These are phyloP conservation scores for Aplysia californica DNA, from an alignment of 1,140 invertebrate species.

Conservation along the genomic window DNA sequence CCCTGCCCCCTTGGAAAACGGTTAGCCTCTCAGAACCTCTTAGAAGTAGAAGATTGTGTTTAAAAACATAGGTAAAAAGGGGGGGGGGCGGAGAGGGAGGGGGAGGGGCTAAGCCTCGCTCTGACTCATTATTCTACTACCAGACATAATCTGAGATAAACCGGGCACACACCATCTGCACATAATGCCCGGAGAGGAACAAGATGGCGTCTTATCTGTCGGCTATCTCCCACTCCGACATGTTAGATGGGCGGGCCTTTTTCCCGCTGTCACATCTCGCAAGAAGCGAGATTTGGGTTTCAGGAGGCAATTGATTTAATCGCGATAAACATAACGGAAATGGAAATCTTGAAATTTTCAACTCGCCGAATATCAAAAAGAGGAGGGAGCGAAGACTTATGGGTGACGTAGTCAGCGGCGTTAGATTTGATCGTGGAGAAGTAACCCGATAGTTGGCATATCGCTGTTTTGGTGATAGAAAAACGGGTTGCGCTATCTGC, in stretches of 20 bases:
- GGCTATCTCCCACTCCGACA: slow-evolving; percentile 9
- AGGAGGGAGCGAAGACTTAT: slow-evolving; percentile 11
- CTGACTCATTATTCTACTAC: slow-evolving; percentile 7
- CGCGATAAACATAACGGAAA: slow-evolving; percentile 24
- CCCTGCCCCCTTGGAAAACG: too few relatives aligned
- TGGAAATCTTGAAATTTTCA: slow-evolving; percentile 25
- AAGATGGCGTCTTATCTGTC: slow-evolving; percentile 12
- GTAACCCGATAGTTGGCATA: slow-evolving; percentile 13
- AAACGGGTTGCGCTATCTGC: slow-evolving; percentile 4
- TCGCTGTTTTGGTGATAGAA: slow-evolving; percentile 23
- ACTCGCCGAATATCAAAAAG: slow-evolving; percentile 15
- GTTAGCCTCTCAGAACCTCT: too few relatives aligned
- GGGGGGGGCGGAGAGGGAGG: too few relatives aligned
- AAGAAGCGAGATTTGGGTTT: slow-evolving; percentile 21
- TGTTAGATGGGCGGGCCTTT: slow-evolving; percentile 17
- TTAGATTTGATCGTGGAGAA: slow-evolving; percentile 9
- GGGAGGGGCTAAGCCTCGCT: too few relatives aligned
- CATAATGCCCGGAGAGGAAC: background rate
- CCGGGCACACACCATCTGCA: background rate
- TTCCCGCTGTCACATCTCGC: slow-evolving; percentile 16
- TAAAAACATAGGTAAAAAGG: too few relatives aligned
- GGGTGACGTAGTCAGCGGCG: slow-evolving; percentile 17
- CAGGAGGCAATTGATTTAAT: slow-evolving; percentile 24
- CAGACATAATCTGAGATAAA: background rate
- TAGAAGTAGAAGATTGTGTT: too few relatives aligned